Evolutionary conservation across 1,140 invertebrate genomes (phyloP).

Genomic region (Papilio glaucus): DNA sequence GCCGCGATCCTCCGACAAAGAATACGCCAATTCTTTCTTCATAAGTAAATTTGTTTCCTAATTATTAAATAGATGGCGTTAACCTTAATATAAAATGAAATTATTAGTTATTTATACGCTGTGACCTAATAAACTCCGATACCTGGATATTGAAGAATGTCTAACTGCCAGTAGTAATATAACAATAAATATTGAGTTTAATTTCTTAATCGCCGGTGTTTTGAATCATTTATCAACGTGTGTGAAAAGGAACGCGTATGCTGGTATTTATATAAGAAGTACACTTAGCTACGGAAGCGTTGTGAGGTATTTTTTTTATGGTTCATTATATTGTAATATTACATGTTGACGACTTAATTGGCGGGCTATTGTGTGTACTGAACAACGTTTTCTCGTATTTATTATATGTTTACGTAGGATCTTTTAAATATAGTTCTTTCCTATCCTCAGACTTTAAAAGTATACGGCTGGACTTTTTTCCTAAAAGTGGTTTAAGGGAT

Average conservation of each 20-base stretch:
- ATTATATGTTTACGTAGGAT: background rate
- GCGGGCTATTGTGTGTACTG: background rate
- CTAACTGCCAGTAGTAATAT: no score
- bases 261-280: slow-evolving; percentile 29
- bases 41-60: no score
- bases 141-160: no score
- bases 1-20: no score
- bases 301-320: slow-evolving; percentile 30
- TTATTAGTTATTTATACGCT: no score
- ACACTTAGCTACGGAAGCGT: slow-evolving; percentile 25
- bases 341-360: slow-evolving; percentile 17
- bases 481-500: no score
- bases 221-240: background rate
- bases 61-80: no score
- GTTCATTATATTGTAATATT: slow-evolving; percentile 18
- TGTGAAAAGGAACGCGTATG: background rate
- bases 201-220: background rate
- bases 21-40: no score
- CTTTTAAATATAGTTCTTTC: background rate
- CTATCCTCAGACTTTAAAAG: background rate
- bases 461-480: no score
- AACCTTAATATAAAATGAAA: no score
- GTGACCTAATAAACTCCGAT: no score
- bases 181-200: no score
- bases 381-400: background rate